A percentile compares a stretch with the other conserved stretches of the same genome.
phyloP scores from a whole-genome alignment of 2,888 invertebrate species.

The Silvanus unidentatus region DNA sequence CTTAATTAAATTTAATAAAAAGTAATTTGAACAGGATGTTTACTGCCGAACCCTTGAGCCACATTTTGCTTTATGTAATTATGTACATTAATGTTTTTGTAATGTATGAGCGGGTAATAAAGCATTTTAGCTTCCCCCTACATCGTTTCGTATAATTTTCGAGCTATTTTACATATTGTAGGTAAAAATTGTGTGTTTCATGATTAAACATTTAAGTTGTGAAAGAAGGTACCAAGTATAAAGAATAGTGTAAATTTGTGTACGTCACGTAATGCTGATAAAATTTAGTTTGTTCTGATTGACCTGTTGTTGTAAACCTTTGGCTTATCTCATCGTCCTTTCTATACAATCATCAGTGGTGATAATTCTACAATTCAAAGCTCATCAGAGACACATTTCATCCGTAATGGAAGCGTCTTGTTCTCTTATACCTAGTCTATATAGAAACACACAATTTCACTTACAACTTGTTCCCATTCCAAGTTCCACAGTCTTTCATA shows the following conservation, averaged over 20 bases:
- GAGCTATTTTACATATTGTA: too few relatives aligned
- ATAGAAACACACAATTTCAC: constrained; percentile 5
- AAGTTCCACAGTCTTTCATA: too few relatives aligned
- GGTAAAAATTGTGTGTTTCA: too few relatives aligned
- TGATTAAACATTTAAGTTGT: too few relatives aligned
- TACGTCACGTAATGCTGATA: neutral
- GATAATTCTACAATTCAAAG: constrained; percentile 47
- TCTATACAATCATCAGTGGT: constrained; percentile 41
- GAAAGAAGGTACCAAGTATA: too few relatives aligned
- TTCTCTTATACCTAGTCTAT: constrained; percentile 33
- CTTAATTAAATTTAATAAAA: neutral
- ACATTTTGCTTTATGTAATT: too few relatives aligned
- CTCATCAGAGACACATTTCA: constrained; percentile 47
- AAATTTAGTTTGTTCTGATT: constrained; percentile 11
- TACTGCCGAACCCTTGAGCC: too few relatives aligned
- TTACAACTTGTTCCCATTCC: too few relatives aligned
- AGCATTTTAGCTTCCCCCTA: neutral
- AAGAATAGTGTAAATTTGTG: neutral
- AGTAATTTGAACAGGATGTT: too few relatives aligned
- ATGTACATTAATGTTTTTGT: too few relatives aligned
- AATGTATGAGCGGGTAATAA: too few relatives aligned
- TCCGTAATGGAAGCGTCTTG: constrained; percentile 44
- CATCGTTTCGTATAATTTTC: neutral
- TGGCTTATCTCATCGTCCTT: constrained; percentile 25
- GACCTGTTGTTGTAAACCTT: constrained; percentile 22